Evolutionary conservation across 2,113 vertebrate genomes (phyloP).

Genomic region (Melozone crissalis): DNA sequence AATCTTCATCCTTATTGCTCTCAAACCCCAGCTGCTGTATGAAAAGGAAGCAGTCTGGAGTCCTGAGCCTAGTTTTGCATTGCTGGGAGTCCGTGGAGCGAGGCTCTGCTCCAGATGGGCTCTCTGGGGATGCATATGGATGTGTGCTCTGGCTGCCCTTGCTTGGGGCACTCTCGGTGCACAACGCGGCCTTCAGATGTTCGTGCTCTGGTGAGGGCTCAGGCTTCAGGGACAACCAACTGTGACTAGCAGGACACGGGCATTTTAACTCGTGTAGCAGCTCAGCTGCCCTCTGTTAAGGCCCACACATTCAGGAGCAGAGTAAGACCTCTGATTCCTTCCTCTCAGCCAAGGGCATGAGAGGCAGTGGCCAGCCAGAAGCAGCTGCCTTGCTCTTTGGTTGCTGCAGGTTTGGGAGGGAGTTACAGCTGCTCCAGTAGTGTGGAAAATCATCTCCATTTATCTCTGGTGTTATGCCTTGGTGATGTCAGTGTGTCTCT

Average conservation of each 20-base stretch:
- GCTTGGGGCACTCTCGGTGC: background rate
- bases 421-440: conserved; percentile 29
- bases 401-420: conserved; percentile 37
- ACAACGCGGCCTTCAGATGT: background rate
- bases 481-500: conserved; percentile 8
- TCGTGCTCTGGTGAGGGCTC: background rate
- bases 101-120: background rate
- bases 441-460: conserved; percentile 45
- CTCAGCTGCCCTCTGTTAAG: background rate
- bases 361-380: background rate
- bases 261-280: background rate
- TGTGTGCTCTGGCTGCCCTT: background rate
- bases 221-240: background rate
- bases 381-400: conserved; percentile 54
- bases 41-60: background rate
- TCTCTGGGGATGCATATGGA: background rate
- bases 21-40: background rate
- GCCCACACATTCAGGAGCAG: background rate
- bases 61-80: background rate
- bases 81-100: accelerated
- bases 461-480: background rate
- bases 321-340: background rate
- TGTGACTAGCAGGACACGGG: background rate
- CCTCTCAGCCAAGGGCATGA: background rate
- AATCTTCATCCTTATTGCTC: background rate